Base-by-base conservation (phyloP, 2,888 invertebrate genomes). In the Diarsia brunnea region DNA sequence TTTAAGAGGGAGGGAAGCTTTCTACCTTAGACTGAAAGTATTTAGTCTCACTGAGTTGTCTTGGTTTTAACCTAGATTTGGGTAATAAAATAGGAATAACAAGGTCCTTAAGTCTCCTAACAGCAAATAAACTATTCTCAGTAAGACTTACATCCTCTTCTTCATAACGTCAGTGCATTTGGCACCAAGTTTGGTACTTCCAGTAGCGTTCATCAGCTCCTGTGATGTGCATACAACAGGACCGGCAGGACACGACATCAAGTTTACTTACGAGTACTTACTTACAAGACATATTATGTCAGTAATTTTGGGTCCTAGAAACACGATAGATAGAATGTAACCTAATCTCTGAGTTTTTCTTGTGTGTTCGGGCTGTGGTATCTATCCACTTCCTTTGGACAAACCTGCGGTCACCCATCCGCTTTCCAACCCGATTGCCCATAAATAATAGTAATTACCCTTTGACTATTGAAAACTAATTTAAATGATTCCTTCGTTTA, bases 261-360 rank as follows among this genome's bases (percentile, higher is more conserved):
- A 51, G 51, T 51, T 1, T 21, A 51, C 10, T 21, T n/a, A n/a
- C n/a, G n/a, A n/a, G n/a, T n/a, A 55, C 16, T 16, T 58, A 58
- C 24, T 16, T 16, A 27, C 55, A 58, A 58, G 27, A 27, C 27
- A 24, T 55, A 5, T 55, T 2, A 38, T 5, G 38, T 38, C 38
- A 4, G 24, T 27, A 16, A 7, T 58, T 58, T 16, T 16, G 24
- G 16, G 7, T 27, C 21, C 1, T n/a, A 14, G 16, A 16, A 51
- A 63, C 45, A 19, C 21, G 45, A 75, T 4, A 64, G 19, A 43
- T 14, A 21, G 0, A 16, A 49, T 75, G 53, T 75, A 47, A 75
- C 47, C 5, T 47, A 4, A 75, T 47, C 31, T 24, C 12, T 38
- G 24, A 21, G 16, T 49, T 21, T 19, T 24, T 61, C 16, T 19